phyloP scores from a whole-genome alignment of 2,113 vertebrate species.

The Puma concolor region DNA sequence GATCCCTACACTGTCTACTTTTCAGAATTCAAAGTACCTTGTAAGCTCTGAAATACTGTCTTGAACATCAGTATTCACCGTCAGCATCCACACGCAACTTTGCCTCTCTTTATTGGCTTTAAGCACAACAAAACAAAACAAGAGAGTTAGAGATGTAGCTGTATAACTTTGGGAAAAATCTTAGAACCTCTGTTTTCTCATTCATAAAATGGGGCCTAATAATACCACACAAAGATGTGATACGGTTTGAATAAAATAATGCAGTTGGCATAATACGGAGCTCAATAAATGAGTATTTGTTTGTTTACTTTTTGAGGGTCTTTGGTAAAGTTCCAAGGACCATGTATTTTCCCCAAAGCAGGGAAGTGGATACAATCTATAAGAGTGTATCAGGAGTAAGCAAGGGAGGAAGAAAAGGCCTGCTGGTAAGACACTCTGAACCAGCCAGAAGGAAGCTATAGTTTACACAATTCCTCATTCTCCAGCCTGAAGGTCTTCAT shows the following conservation, averaged over 20 bases:
- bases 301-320: not conserved
- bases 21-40: not conserved
- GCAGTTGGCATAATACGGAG: not conserved
- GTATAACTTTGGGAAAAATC: not conserved
- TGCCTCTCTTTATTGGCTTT: not conserved
- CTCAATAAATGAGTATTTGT: not conserved
- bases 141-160: not conserved
- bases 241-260: conserved; percentile 15
- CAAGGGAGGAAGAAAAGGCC: not conserved
- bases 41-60: not conserved
- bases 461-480: not conserved
- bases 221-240: not conserved
- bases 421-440: not conserved
- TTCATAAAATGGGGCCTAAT: not conserved
- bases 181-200: not conserved
- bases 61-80: not conserved
- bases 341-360: not conserved
- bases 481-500: not conserved
- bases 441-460: not conserved
- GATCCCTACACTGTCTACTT: not conserved
- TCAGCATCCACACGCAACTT: not conserved
- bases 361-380: not conserved
- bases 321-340: not conserved
- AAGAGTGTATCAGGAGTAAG: not conserved
- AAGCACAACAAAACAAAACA: not conserved